Evolutionary conservation across 2,888 invertebrate species (phyloP).

Genomic region (Zeuzera pyrina): DNA sequence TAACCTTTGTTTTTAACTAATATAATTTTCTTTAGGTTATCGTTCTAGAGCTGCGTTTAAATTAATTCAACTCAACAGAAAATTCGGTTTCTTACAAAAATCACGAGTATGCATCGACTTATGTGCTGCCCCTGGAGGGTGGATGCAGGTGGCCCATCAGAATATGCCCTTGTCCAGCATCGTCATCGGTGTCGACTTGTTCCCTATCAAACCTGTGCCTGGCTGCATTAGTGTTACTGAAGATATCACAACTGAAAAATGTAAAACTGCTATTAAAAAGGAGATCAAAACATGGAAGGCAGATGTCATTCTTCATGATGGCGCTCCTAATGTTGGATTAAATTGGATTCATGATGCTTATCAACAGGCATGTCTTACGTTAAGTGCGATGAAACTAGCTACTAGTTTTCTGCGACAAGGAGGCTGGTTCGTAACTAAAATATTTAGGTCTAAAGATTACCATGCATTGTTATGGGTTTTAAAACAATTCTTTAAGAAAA

Average conservation of each 20-base stretch:
- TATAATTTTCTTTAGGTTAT: slow-evolving; percentile 77
- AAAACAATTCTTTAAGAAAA: slow-evolving; percentile 96
- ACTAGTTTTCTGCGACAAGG: slow-evolving; percentile 90
- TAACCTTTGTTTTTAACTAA: neutral
- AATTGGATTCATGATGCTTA: slow-evolving; percentile 99
- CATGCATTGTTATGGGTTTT: slow-evolving; percentile 95
- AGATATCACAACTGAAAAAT: slow-evolving; percentile 98
- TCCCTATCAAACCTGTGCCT: slow-evolving; percentile 89
- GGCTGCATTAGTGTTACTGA: slow-evolving; percentile 92
- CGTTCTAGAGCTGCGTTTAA: slow-evolving; percentile 99
- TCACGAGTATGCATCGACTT: slow-evolving; percentile 97
- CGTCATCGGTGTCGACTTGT: slow-evolving; percentile 96
- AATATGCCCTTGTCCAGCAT: slow-evolving; percentile 98
- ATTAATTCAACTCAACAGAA: slow-evolving; percentile 96
- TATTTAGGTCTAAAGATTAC: slow-evolving; percentile 98
- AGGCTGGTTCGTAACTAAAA: slow-evolving; percentile 98
- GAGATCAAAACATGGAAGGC: slow-evolving; percentile 97
- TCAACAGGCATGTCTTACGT: slow-evolving; percentile 90
- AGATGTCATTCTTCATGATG: slow-evolving; percentile 96
- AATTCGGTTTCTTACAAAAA: slow-evolving; percentile 96
- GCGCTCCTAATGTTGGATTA: slow-evolving; percentile 97
- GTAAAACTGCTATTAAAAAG: slow-evolving; percentile 83
- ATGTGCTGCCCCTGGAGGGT: slow-evolving; percentile 99
- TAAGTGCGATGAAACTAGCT: slow-evolving; percentile 94
- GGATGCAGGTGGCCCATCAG: slow-evolving; percentile 99